Evolutionary conservation across 2,113 vertebrate genomes (phyloP).

Genomic region (Thoracochromis brauschi): DNA sequence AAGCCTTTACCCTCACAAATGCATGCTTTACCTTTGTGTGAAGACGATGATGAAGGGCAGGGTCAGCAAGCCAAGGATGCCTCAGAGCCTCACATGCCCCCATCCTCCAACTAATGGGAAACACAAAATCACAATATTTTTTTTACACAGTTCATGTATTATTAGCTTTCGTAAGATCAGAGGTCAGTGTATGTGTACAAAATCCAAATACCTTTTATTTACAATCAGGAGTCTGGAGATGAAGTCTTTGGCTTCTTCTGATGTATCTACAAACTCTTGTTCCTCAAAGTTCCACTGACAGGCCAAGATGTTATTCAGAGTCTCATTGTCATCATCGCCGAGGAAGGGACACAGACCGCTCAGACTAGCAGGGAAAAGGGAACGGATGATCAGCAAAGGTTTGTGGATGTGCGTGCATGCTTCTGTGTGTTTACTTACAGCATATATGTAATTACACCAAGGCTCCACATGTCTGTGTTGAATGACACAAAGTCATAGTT

Average conservation of each 20-base stretch:
- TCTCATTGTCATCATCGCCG: slow-evolving; percentile 87
- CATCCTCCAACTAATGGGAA: slow-evolving; percentile 86
- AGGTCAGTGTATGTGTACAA: background rate
- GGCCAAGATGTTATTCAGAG: slow-evolving; percentile 89
- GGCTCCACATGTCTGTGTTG: slow-evolving; percentile 97
- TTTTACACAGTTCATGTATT: background rate
- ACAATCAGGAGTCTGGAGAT: slow-evolving; percentile 87
- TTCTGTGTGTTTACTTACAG: slow-evolving; percentile 76
- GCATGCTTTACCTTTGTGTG: slow-evolving; percentile 71
- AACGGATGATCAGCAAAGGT: background rate
- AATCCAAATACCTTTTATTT: slow-evolving; percentile 82
- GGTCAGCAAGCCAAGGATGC: slow-evolving; percentile 89
- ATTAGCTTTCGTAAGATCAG: background rate
- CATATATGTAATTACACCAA: slow-evolving; percentile 96
- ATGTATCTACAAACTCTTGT: slow-evolving; percentile 82
- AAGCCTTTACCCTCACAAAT: background rate
- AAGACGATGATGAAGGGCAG: slow-evolving; percentile 79
- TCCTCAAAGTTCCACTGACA: slow-evolving; percentile 91
- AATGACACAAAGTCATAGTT: slow-evolving; percentile 96
- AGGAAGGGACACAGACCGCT: slow-evolving; percentile 96
- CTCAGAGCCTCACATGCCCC: slow-evolving; percentile 88
- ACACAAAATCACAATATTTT: background rate
- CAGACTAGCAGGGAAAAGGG: slow-evolving; percentile 68
- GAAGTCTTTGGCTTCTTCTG: slow-evolving; percentile 90
- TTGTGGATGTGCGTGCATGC: background rate